These are phyloP conservation scores for Globodera rostochiensis DNA, from an alignment of 1,140 invertebrate species.

Conservation along the genomic window DNA sequence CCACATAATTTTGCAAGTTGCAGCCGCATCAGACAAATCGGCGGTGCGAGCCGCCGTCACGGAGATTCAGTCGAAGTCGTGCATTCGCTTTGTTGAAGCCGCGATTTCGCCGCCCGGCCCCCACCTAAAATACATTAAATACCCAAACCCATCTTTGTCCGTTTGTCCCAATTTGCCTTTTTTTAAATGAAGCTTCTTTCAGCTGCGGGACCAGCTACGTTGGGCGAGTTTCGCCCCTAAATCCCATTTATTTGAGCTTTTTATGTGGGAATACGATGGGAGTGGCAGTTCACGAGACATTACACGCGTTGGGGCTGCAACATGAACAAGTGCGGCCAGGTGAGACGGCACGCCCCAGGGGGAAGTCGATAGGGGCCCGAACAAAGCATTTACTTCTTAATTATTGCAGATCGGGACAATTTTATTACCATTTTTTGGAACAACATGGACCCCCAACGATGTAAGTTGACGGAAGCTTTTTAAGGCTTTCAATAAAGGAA, in stretches of 20 bases:
- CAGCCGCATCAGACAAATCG: neutral
- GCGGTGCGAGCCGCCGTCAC: neutral
- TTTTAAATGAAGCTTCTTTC: constrained; percentile 13
- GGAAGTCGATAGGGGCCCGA: neutral
- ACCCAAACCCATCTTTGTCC: neutral
- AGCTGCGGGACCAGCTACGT: constrained; percentile 59
- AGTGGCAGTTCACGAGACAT: constrained; percentile 62
- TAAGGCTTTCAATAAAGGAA: too few relatives aligned
- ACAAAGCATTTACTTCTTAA: neutral
- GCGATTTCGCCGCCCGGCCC: neutral
- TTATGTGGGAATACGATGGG: constrained; percentile 58
- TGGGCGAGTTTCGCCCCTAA: constrained; percentile 46
- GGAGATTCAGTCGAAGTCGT: constrained; percentile 17
- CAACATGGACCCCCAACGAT: constrained; percentile 68
- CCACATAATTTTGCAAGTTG: neutral
- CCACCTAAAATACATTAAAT: constrained; percentile 14
- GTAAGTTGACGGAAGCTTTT: neutral
- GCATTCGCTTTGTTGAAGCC: constrained; percentile 7
- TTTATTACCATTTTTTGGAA: constrained; percentile 68
- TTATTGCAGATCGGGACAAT: constrained; percentile 68
- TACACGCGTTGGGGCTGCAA: constrained; percentile 66
- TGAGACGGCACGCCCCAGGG: neutral
- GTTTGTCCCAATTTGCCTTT: neutral
- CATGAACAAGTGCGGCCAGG: constrained; percentile 70
- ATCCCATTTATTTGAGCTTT: constrained; percentile 55